A percentile compares a stretch with the other conserved stretches of the same genome.
These are phyloP conservation scores for Empidonax alnorum DNA, from an alignment of 2,113 vertebrate species.

Conservation along the genomic window DNA sequence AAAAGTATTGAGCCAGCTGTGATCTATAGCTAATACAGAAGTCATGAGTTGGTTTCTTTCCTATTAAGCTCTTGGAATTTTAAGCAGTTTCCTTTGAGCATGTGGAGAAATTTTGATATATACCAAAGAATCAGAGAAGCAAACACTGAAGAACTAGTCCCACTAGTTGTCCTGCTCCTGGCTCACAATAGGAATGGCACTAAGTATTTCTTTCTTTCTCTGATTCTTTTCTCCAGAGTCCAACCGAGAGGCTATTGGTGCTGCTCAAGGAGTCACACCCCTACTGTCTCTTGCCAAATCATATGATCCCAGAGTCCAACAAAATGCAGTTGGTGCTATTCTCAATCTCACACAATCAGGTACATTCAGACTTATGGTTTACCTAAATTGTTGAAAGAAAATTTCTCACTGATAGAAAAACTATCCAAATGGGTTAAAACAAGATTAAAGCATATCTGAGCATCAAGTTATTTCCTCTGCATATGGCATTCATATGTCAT, in stretches of 20 bases:
- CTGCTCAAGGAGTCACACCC: conserved; percentile 74
- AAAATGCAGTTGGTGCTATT: conserved; percentile 80
- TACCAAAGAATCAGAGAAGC: neutral
- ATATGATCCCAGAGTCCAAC: conserved; percentile 79
- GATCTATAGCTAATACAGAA: neutral
- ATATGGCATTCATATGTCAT: neutral
- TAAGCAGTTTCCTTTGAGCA: neutral
- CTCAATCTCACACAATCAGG: conserved; percentile 83
- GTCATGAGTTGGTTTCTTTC: neutral
- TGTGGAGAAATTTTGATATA: neutral
- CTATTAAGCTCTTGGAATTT: neutral
- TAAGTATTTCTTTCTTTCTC: neutral
- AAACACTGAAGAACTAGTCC: neutral
- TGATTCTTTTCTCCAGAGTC: conserved; percentile 68
- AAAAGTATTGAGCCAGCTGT: neutral
- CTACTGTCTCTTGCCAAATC: conserved; percentile 79
- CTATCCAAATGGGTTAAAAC: neutral
- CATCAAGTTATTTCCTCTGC: neutral
- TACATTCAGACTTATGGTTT: conserved; percentile 13
- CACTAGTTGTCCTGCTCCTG: neutral
- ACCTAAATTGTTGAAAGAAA: neutral
- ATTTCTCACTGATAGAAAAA: neutral
- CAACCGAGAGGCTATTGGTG: conserved; percentile 73
- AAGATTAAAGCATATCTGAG: neutral
- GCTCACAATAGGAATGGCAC: neutral